A percentile compares a stretch with the other conserved stretches of the same genome.
Conservation (phyloP, 53 echinoderm and acorn worm species). For the Henricia sp. region DNA sequence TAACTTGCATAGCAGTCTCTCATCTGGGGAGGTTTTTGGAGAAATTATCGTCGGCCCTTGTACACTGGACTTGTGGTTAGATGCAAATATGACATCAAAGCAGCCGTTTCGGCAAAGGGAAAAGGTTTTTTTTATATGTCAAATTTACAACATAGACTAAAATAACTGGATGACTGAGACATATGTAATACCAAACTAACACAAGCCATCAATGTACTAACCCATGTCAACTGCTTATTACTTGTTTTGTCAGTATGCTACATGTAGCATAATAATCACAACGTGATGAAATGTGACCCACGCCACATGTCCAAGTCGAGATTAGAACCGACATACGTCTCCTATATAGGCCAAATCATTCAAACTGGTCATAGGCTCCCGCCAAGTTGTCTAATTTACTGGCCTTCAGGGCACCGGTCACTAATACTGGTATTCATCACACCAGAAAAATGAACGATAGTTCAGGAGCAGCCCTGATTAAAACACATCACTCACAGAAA, state of each 20-base stretch:
- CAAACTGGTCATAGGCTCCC: conserved; percentile 1
- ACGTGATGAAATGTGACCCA: conserved; percentile 1
- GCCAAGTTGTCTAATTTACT: conserved; percentile 4
- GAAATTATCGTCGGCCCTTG: too few species aligned
- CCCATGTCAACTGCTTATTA: conserved; percentile 3
- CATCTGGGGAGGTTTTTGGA: too few species aligned
- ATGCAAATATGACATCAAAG: too few species aligned
- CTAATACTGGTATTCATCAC: background rate
- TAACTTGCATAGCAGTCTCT: too few species aligned
- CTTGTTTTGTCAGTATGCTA: background rate
- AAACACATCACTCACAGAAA: conserved; percentile 13
- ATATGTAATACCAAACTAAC: too few species aligned
- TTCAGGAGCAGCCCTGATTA: conserved; percentile 3
- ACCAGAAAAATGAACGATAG: background rate
- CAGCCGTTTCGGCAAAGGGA: too few species aligned
- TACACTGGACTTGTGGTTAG: too few species aligned
- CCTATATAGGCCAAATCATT: conserved; percentile 24
- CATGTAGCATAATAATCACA: background rate
- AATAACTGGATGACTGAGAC: too few species aligned
- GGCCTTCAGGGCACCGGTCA: conserved; percentile 16
- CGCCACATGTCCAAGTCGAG: background rate
- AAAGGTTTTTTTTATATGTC: too few species aligned
- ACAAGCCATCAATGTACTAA: too few species aligned
- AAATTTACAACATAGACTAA: too few species aligned
- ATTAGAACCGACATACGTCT: background rate